Evolutionary conservation across 2,113 vertebrate genomes (phyloP).

Genomic region (Micronycteris hirsuta): DNA sequence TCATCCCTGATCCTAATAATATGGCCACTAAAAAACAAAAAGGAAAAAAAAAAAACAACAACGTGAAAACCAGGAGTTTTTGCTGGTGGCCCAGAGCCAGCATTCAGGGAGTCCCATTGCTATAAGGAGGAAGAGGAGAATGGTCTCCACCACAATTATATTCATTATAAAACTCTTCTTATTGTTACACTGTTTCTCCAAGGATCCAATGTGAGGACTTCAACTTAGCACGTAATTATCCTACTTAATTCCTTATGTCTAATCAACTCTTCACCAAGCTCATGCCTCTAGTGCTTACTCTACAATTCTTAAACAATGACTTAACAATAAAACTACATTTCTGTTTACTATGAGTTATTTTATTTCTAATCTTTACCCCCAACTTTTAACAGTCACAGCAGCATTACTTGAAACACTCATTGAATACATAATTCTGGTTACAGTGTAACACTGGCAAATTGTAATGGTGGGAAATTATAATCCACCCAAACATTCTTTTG

Average conservation of each 20-base stretch:
- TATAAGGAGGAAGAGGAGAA: background rate
- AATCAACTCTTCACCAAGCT: background rate
- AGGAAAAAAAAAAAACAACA: background rate
- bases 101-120: background rate
- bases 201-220: background rate
- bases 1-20: background rate
- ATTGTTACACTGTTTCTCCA: background rate
- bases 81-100: background rate
- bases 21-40: background rate
- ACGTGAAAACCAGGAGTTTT: background rate
- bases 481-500: too few species aligned
- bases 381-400: background rate
- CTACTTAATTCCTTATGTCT: background rate
- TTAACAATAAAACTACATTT: background rate
- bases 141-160: background rate
- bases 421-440: background rate
- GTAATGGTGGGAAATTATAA: too few species aligned
- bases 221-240: background rate
- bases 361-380: background rate
- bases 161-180: background rate
- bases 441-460: too few species aligned
- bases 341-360: background rate
- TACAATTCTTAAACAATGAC: background rate
- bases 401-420: background rate
- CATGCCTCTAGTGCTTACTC: background rate